Evolutionary conservation across 2,888 invertebrate genomes (phyloP).

Genomic region (Hypomecis punctinalis): DNA sequence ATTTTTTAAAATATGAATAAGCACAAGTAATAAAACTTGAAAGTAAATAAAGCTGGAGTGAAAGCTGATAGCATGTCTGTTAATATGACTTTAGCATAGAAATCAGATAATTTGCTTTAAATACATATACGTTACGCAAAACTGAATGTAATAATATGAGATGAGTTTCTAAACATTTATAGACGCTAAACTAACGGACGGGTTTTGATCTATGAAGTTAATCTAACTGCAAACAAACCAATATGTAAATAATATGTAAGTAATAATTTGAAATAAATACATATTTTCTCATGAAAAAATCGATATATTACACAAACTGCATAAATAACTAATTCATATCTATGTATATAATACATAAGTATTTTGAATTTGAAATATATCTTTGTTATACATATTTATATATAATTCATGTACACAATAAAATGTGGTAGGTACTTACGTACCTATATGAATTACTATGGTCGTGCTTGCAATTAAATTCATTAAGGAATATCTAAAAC

Average conservation of each 20-base stretch:
- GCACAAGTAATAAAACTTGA: too few species aligned
- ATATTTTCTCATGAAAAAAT: too few species aligned
- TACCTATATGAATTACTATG: background rate
- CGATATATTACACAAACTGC: too few species aligned
- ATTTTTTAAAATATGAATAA: background rate
- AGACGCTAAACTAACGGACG: constrained; percentile 70
- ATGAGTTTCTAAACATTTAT: constrained; percentile 32
- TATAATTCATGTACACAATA: too few species aligned
- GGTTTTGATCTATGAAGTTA: constrained; percentile 67
- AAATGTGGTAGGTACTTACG: too few species aligned
- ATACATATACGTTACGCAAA: too few species aligned
- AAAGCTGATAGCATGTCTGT: background rate
- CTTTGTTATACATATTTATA: too few species aligned
- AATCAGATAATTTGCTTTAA: background rate
- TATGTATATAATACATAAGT: too few species aligned
- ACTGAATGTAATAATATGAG: background rate
- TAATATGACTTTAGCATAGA: background rate
- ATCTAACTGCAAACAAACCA: constrained; percentile 51
- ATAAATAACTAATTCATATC: too few species aligned
- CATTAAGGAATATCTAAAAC: constrained; percentile 34
- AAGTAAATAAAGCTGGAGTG: background rate
- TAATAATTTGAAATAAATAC: too few species aligned
- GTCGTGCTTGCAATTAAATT: constrained; percentile 47
- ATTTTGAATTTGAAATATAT: too few species aligned
- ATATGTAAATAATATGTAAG: background rate